Evolutionary conservation across 2,113 vertebrate genomes (phyloP), one percentile per base, ranked within the genome.

Genomic region (Rhodinocichla rosea): DNA sequence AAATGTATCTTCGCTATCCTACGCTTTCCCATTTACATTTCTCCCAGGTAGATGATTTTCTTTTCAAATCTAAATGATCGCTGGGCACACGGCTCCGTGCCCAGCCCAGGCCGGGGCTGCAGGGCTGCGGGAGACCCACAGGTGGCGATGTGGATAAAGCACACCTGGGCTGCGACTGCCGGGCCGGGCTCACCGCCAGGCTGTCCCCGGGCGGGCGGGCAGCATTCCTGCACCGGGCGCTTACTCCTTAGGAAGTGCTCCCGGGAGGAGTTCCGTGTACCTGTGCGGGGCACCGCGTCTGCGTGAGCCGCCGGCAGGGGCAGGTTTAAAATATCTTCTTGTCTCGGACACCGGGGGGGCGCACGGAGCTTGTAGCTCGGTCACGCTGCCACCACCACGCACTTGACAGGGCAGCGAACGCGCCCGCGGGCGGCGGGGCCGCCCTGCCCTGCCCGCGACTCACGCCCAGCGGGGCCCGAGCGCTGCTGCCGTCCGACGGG

Each of bases 121-220:
- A 97, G 93, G 85, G 82, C 95, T 65, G 91, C 71, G 91, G 94
- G 59, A 80, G 39, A 73, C 98, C 98, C 96, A 98, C 96, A 98
- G 98, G 97, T 98, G 98, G 98, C 97, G 97, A 91, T 98, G 96
- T 98, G 97, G 97, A 88, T 97, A 95, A 98, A 94, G 97, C 93
- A 92, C 98, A 98, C 95, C 97, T 97, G 97, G 91, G 92, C 95
- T 84, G 71, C 16, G 74, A 0, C 45, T 10, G 37, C 53, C 23
- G 52, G 68, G 0, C 15, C 27, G 60, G 52, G 27, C 44, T 44
- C 77, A 1, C 10, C 8, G 37, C n/a, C 67, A 24, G 42, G 17
- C 49, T 26, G 1, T 11, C 84, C 26, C 12, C 64, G 47, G 74
- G 20, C 42, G 37, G 65, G 47, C 27, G 42, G 42, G 71, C 76